Conservation (phyloP, 1,140 invertebrate species). For the Ceratosolen fusciceps region DNA sequence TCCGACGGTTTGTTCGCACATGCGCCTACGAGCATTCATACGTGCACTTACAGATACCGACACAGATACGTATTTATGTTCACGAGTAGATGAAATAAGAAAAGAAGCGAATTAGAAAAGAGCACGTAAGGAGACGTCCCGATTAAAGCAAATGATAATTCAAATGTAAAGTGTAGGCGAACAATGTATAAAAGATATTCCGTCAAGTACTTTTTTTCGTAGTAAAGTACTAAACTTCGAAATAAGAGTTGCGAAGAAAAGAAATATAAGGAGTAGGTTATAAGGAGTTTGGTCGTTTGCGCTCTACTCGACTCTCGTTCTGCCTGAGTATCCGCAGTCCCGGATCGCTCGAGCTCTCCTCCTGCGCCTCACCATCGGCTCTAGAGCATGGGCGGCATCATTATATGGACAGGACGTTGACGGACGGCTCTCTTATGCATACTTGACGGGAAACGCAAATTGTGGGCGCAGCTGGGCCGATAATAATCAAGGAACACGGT, state of each 20-base stretch:
- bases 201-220: neutral
- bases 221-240: neutral
- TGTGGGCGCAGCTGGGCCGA: conserved; percentile 69
- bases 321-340: neutral
- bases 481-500: conserved; percentile 68
- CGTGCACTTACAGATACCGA: neutral
- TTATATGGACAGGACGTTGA: conserved; percentile 57
- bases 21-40: too few species aligned
- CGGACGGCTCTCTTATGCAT: conserved; percentile 68
- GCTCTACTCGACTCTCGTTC: conserved; percentile 24
- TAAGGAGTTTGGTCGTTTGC: neutral
- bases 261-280: neutral
- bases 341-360: conserved; percentile 10
- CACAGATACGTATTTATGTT: too few species aligned
- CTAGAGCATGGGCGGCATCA: conserved; percentile 44
- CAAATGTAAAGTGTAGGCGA: neutral
- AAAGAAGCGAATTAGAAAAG: neutral
- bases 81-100: too few species aligned
- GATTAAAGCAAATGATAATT: neutral
- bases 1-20: too few species aligned
- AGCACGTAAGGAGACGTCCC: neutral
- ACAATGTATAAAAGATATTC: neutral
- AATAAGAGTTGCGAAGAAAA: neutral
- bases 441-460: conserved; percentile 69
- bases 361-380: neutral